phyloP scores from a whole-genome alignment of 2,113 vertebrate species.

The Brienomyrus longianalis region DNA sequence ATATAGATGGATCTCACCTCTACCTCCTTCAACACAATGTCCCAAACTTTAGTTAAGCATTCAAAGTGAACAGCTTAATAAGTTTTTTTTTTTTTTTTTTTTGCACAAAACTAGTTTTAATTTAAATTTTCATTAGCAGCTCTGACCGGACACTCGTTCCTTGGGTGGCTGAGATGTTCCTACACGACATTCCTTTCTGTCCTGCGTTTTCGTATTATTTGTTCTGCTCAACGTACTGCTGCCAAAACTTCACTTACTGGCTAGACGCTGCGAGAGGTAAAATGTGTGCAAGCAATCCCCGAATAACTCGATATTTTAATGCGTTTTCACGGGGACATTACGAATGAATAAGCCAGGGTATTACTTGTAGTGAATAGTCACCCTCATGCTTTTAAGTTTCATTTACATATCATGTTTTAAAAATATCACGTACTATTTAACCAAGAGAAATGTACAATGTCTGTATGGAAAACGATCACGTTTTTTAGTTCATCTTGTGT shows the following conservation, averaged over 20 bases:
- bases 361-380: neutral
- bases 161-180: neutral
- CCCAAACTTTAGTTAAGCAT: neutral
- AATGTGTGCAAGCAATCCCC: neutral
- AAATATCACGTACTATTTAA: neutral
- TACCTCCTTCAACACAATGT: neutral
- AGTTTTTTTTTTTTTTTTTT: too few species aligned
- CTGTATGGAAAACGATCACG: neutral
- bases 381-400: neutral
- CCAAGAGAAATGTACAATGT: neutral
- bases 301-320: neutral
- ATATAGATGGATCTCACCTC: neutral
- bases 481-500: neutral
- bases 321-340: neutral
- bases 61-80: too few species aligned
- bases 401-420: neutral
- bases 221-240: neutral
- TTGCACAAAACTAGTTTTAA: neutral
- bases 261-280: neutral
- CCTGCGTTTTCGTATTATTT: neutral
- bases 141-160: neutral
- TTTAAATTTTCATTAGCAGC: neutral
- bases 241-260: neutral
- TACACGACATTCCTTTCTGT: neutral
- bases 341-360: neutral